Percentiles rank a stretch among this genome's conserved stretches.
These are phyloP conservation scores for Hydractinia echinata DNA, from an alignment of 30 jellyfish, hydroid and myxozoan genomes.

Conservation along the genomic window DNA sequence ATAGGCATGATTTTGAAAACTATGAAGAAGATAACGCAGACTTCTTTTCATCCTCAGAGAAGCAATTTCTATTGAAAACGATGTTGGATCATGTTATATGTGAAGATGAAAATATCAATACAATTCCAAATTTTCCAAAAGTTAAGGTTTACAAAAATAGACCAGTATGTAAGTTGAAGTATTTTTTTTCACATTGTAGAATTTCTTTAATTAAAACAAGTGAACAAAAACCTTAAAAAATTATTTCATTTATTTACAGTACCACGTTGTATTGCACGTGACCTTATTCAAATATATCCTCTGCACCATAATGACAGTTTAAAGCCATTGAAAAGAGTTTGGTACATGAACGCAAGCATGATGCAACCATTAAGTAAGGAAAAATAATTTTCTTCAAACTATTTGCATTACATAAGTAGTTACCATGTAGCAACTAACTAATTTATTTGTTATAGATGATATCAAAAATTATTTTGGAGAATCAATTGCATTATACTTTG, in stretches of 20 bases:
- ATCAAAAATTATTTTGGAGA: slow-evolving; percentile 86
- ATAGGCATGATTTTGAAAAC: slow-evolving; percentile 48
- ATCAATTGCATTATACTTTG: slow-evolving; percentile 74
- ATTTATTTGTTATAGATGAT: slow-evolving; percentile 45
- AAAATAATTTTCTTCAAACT: neutral
- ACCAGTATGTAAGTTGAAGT: slow-evolving; percentile 68
- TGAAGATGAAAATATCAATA: slow-evolving; percentile 43
- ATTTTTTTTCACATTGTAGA: neutral
- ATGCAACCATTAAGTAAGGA: slow-evolving; percentile 69
- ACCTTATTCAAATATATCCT: slow-evolving; percentile 71
- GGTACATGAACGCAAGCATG: slow-evolving; percentile 40
- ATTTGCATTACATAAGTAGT: neutral
- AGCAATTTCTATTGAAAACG: slow-evolving; percentile 59
- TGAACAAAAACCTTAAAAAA: too few species aligned
- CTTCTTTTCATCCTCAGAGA: slow-evolving; percentile 69
- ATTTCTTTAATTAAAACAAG: neutral
- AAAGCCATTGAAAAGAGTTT: slow-evolving; percentile 49
- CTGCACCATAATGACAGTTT: slow-evolving; percentile 60
- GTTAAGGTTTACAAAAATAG: slow-evolving; percentile 69
- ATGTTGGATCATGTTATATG: slow-evolving; percentile 49
- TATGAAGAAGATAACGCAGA: slow-evolving; percentile 52
- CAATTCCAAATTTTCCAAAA: slow-evolving; percentile 69
- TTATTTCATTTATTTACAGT: slow-evolving; percentile 36
- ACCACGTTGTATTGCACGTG: slow-evolving; percentile 66
- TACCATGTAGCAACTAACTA: too few species aligned